Base-by-base conservation (phyloP, 2,888 invertebrate species). In the Erebia epiphron region DNA sequence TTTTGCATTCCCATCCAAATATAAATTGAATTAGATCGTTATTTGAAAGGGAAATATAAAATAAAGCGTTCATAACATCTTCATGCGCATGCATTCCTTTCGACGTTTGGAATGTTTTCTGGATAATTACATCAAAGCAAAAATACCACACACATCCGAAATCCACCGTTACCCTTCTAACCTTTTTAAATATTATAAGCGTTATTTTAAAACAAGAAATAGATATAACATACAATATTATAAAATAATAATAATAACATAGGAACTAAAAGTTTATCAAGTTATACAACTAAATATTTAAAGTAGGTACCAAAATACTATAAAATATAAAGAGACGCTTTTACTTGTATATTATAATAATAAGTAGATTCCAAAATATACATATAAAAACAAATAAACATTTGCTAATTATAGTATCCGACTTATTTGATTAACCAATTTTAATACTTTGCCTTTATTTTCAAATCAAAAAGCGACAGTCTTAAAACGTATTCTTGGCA, bases 51-150 rank as follows among this genome's bases (percentile, higher is more conserved):
- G 8, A 46, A 41, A 13, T n/a, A 35, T 49, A 50, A 26, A 41
- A 16, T 16, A 35, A 21, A 16, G 52, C 18, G 21, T 61, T 50
- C 26, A 10, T 63, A 57, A 56, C 16, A 14, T 64, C 26, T 60
- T 56, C 73, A 73, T 73, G 73, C 73, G 41, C 73, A 71, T 69
- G 71, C 73, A 69, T 57, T 16, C 3, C 46, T 52, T 67, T 26
- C n/a, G 41, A 49, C n/a, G 52, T 16, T 43, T 14, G n/a, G 7
- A 64, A 35, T 64, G 9, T 52, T 58, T 5, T 62, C 41, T 16
- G 43, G 41, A 11, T 43, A 9, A 62, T 41, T 56, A 50, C n/a
- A 50, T 21, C 11, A 13, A 67, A 67, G 58, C 57, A 58, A 49
- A 35, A 66, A 54, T 16, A 58, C 43, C 61, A 56, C 21, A 62